Evolutionary conservation across 2,113 vertebrate genomes (phyloP).

Genomic region (Podilymbus podiceps): DNA sequence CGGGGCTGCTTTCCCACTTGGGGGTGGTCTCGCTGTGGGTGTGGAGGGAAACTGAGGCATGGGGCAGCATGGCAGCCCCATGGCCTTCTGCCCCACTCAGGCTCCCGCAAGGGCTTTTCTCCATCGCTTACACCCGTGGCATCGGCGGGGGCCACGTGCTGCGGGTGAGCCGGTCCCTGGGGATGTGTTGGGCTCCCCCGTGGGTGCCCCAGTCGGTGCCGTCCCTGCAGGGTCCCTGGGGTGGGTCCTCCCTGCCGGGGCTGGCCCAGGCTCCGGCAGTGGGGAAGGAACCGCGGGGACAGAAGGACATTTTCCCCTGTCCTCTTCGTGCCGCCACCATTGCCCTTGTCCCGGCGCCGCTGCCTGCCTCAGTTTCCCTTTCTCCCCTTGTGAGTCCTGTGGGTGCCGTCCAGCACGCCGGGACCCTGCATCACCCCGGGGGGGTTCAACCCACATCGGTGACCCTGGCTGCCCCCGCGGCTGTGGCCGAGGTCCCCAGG

Average conservation of each 20-base stretch:
- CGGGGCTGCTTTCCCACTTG: background rate
- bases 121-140: accelerated
- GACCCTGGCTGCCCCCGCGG: background rate
- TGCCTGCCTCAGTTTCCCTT: background rate
- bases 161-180: background rate
- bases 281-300: background rate
- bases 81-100: background rate
- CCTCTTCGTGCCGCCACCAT: background rate
- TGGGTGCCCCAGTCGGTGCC: background rate
- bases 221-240: background rate
- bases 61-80: background rate
- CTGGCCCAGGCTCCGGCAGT: background rate
- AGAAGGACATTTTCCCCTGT: background rate
- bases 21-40: background rate
- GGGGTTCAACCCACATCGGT: background rate
- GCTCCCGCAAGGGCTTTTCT: background rate
- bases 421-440: background rate
- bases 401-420: accelerated
- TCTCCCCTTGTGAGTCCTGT: background rate
- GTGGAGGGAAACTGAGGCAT: background rate
- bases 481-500: background rate
- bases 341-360: accelerated
- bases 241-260: background rate
- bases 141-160: accelerated
- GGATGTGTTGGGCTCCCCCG: background rate